Evolutionary conservation across 2,888 invertebrate genomes (phyloP).

Genomic region (Stenodera caucasica): DNA sequence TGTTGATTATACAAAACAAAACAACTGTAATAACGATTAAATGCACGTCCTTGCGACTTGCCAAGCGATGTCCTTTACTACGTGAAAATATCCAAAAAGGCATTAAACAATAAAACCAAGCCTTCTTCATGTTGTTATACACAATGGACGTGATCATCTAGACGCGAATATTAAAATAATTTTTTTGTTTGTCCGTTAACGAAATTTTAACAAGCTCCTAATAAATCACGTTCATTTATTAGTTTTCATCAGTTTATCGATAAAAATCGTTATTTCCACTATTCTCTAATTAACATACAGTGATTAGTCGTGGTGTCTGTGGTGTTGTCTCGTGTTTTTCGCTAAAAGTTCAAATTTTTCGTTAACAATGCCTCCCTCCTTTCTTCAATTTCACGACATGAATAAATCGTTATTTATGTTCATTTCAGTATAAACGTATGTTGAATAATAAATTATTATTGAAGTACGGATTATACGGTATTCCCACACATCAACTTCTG

Average conservation of each 20-base stretch:
- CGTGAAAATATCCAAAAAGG: conserved; percentile 31
- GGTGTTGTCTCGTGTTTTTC: too few species aligned
- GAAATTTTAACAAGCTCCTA: background rate
- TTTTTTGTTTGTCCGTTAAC: background rate
- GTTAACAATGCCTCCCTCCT: background rate
- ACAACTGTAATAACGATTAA: conserved; percentile 36
- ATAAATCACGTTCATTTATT: too few species aligned
- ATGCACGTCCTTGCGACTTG: conserved; percentile 38
- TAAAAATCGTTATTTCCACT: too few species aligned
- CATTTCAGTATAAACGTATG: conserved; percentile 32
- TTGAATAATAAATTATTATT: conserved; percentile 34
- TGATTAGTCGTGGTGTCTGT: too few species aligned
- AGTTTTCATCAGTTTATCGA: too few species aligned
- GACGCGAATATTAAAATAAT: conserved; percentile 1
- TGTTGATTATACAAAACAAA: conserved; percentile 19
- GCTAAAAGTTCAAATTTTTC: too few species aligned
- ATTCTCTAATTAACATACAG: too few species aligned
- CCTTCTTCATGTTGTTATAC: conserved; percentile 1
- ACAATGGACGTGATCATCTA: conserved; percentile 4
- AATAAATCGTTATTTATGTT: conserved; percentile 35
- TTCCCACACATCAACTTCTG: conserved; percentile 43
- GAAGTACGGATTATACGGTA: conserved; percentile 34
- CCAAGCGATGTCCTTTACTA: conserved; percentile 37
- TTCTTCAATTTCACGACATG: conserved; percentile 30
- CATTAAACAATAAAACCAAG: conserved; percentile 21